phyloP scores from a whole-genome alignment of 2,888 invertebrate species.

The Epinotia demarniana region DNA sequence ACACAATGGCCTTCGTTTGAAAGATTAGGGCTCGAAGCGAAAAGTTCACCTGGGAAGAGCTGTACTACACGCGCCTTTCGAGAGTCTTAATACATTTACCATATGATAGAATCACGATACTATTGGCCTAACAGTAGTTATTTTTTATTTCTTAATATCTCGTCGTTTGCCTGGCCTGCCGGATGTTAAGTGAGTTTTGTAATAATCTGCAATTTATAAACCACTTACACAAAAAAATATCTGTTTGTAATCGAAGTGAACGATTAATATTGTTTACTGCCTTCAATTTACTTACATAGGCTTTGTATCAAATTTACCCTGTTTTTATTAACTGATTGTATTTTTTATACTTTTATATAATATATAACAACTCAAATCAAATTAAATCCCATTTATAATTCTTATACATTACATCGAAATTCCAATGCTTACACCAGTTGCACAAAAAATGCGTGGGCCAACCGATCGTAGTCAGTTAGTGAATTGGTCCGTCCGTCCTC shows the following conservation, averaged over 20 bases:
- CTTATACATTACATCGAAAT: neutral
- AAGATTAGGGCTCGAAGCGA: too few species aligned
- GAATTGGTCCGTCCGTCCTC: conserved; percentile 79
- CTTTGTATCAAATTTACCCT: neutral
- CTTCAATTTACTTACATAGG: neutral
- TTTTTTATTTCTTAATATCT: neutral
- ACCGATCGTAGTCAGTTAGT: conserved; percentile 70
- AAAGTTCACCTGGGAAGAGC: too few species aligned
- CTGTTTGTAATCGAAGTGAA: too few species aligned
- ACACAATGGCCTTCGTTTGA: too few species aligned
- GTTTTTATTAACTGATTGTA: neutral
- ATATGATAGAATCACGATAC: neutral
- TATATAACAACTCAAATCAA: neutral
- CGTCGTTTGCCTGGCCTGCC: neutral
- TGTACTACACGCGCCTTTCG: neutral
- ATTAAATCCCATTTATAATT: conserved; percentile 13
- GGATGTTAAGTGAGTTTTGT: conserved; percentile 15
- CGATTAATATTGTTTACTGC: too few species aligned
- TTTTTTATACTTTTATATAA: neutral
- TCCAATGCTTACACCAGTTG: conserved; percentile 2
- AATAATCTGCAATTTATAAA: neutral
- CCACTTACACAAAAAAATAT: neutral
- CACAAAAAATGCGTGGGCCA: conserved; percentile 52
- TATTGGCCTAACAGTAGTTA: neutral
- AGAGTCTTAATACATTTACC: conserved; percentile 7